These are phyloP conservation scores for Pithys albifrons DNA, from an alignment of 2,113 vertebrate species.

Conservation along the genomic window DNA sequence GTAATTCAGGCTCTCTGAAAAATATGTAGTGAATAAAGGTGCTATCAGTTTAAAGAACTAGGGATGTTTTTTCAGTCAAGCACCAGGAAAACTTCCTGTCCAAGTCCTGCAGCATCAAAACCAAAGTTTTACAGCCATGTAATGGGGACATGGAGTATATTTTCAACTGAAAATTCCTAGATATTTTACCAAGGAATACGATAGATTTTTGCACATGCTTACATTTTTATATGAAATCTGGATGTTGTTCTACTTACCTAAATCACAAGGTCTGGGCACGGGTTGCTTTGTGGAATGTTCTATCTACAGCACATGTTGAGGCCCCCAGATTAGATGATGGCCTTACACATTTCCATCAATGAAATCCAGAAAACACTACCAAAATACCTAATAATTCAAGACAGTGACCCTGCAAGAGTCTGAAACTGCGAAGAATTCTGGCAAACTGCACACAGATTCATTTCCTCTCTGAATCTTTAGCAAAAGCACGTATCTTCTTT, in stretches of 20 bases:
- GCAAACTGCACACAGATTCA: background rate
- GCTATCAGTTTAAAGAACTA: background rate
- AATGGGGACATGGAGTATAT: background rate
- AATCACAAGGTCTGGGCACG: background rate
- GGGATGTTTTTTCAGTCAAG: background rate
- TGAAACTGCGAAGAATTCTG: background rate
- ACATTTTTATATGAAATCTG: background rate
- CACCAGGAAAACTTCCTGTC: background rate
- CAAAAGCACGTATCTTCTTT: background rate
- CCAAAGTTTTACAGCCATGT: background rate
- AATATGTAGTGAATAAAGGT: background rate
- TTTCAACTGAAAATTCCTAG: background rate
- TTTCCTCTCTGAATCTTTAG: background rate
- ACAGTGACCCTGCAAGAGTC: background rate
- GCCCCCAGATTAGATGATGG: background rate
- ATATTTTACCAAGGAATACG: background rate
- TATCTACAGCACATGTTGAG: rapidly evolving
- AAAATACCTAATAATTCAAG: background rate
- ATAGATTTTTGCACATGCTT: background rate
- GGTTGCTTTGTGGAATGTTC: background rate
- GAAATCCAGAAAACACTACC: background rate
- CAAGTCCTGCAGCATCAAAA: background rate
- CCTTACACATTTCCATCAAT: background rate
- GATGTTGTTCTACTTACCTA: background rate
- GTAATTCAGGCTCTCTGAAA: background rate